Base-by-base conservation (phyloP, 2,797 vertebrate species). In the Danio kyathit region DNA sequence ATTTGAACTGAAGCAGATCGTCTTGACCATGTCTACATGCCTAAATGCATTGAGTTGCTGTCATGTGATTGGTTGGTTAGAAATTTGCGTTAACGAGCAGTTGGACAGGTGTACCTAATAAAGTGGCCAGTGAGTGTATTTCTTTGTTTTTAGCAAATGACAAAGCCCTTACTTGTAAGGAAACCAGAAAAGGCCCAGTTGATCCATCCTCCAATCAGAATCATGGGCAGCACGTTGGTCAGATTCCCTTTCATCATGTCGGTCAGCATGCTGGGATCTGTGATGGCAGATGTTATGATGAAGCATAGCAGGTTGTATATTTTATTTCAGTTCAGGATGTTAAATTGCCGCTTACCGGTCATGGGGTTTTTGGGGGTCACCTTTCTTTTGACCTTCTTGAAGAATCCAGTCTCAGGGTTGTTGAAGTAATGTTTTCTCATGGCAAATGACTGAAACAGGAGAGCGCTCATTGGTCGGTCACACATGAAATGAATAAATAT, bases 161-260 rank as follows among this genome's bases (percentile, higher is more conserved):
- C 6, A 52, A 49, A 41, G 12, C 48, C 90, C 95, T 92, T 85
- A 96, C 95, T 96, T 7, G 94, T 96, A 82, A 96, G 91, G 48
- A 96, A 96, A 29, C 95, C 95, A 17, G 95, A 96, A 88, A 96
- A 96, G 0, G 94, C 95, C 95, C 95, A 96, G 87, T 96, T 96
- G 83, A 96, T 96, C 95, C 95, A 96, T 66, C 95, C 95, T 41
- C 95, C 95, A 1, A 96, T 95, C 84, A 96, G 17, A 60, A 96
- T 96, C 95, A 96, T 96, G 19, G 95, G 95, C 21, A 96, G 90
- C 8, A 96, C 93, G 40, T 96, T 95, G 81, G 94, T 95, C 81
- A 96, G 86, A 83, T 96, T 96, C 12, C 95, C 95, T 84, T 96
- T 96, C 95, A 96, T 95, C 95, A 96, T 96, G 84, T 96, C 95